phyloP scores from a whole-genome alignment of 2,113 vertebrate genomes.

The Gadus chalcogrammus region DNA sequence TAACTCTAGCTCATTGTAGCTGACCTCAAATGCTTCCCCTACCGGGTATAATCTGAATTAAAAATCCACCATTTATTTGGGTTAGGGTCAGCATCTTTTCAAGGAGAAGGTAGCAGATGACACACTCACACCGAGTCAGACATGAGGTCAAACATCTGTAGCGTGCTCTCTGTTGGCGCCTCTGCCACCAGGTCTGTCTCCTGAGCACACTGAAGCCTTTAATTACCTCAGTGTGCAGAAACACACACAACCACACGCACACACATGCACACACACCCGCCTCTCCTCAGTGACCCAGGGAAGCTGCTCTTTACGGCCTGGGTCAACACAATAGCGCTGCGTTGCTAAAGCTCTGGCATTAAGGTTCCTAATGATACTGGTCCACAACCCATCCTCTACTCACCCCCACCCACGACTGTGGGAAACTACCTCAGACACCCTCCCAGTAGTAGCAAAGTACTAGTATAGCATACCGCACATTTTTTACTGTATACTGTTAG shows the following conservation, averaged over 20 bases:
- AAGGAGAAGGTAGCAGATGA: too few species aligned
- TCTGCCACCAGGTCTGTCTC: constrained; percentile 24
- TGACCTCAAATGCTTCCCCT: too few species aligned
- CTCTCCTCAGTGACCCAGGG: constrained; percentile 17
- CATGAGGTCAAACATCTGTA: constrained; percentile 25
- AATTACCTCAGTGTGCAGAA: constrained; percentile 49
- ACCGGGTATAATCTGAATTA: too few species aligned
- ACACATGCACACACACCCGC: constrained; percentile 4
- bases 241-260: constrained; percentile 18
- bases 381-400: too few species aligned
- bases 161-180: constrained; percentile 8
- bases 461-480: too few species aligned
- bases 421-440: too few species aligned
- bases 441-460: too few species aligned
- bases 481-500: too few species aligned
- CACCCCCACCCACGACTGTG: too few species aligned
- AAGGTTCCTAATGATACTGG: constrained; percentile 12
- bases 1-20: too few species aligned
- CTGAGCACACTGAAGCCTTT: constrained; percentile 40
- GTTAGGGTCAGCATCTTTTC: too few species aligned
- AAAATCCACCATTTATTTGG: too few species aligned
- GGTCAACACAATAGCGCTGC: constrained; percentile 19
- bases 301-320: constrained; percentile 25
- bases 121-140: constrained; percentile 2
- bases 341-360: constrained; percentile 6